Evolutionary conservation across 2,888 invertebrate genomes (phyloP).

Genomic region (Carabus problematicus): DNA sequence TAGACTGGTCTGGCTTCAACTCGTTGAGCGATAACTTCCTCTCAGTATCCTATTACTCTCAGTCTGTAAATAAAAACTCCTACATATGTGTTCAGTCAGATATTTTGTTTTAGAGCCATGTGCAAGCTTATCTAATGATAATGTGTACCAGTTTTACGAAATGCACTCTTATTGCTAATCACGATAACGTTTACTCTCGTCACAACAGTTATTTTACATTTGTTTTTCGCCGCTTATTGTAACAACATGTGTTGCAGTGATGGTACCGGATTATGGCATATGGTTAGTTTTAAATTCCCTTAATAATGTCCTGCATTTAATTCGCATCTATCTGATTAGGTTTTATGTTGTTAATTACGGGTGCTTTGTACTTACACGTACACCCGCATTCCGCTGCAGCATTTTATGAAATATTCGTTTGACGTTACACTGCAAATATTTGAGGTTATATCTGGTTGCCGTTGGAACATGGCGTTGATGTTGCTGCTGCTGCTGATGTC

Average conservation of each 20-base stretch:
- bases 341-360: too few relatives aligned
- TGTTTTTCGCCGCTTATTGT: slow-evolving; percentile 20
- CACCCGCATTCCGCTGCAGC: too few relatives aligned
- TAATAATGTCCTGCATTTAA: too few relatives aligned
- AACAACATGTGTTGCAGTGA: slow-evolving; percentile 21
- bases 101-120: background rate
- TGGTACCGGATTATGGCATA: background rate
- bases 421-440: too few relatives aligned
- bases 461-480: too few relatives aligned
- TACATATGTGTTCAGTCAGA: slow-evolving; percentile 11
- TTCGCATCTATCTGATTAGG: too few relatives aligned
- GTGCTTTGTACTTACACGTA: too few relatives aligned
- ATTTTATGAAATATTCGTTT: too few relatives aligned
- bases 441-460: too few relatives aligned
- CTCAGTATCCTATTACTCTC: slow-evolving; percentile 22
- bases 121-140: too few relatives aligned
- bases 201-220: slow-evolving; percentile 11
- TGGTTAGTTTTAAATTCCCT: too few relatives aligned
- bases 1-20: slow-evolving; percentile 19
- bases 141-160: slow-evolving; percentile 8
- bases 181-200: slow-evolving; percentile 10
- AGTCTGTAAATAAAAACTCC: slow-evolving; percentile 15
- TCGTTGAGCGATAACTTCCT: slow-evolving; percentile 36
- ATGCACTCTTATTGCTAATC: slow-evolving; percentile 14
- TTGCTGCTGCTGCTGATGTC: too few relatives aligned